Evolutionary conservation across 2,888 invertebrate genomes (phyloP), one percentile per base, ranked within the genome.

Genomic region (Lysandra coridon): DNA sequence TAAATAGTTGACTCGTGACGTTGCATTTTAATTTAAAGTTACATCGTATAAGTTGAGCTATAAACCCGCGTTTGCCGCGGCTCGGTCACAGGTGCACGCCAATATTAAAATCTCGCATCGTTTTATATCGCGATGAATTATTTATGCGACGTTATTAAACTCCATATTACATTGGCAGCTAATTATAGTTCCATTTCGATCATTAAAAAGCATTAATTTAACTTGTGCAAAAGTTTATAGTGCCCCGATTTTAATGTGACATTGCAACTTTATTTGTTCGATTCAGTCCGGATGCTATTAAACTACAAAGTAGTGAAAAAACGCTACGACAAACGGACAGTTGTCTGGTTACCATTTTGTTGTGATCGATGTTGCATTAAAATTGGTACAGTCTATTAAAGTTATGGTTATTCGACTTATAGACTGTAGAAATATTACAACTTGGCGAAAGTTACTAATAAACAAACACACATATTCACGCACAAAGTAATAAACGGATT

Each of bases 31-130:
- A 30, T 64, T 30, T 64, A 64, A 64, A 64, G 64, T 84, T 83
- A 83, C 83, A 84, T 82, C 84, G 83, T 84, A 83, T 84, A 84
- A 85, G 84, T 57, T 57, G 57, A 83, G 85, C 85, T 81, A 85
- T 85, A 84, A 85, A 84, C 79, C 82, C 84, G 85, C 85, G 85
- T 85, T 85, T 85, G 85, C 84, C 84, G 84, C 30, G 23, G 1
- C 64, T 23, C 23, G 33, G 82, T 83, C 81, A 78, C 85, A 84
- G 84, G 85, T 85, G 85, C 83, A 82, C 79, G 69, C 30, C 69
- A 82, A 83, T 84, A 84, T 84, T 85, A 84, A 85, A 84, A 84
- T 81, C 81, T 82, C 83, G 83, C 83, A 81, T 80, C 80, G 78
- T 80, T 81, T 82, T 81, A 81, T 80, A 80, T 81, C 79, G 80